Evolutionary conservation across 2,113 vertebrate species (phyloP), one percentile per base, ranked within the genome.

Genomic region (Serilophus lunatus): DNA sequence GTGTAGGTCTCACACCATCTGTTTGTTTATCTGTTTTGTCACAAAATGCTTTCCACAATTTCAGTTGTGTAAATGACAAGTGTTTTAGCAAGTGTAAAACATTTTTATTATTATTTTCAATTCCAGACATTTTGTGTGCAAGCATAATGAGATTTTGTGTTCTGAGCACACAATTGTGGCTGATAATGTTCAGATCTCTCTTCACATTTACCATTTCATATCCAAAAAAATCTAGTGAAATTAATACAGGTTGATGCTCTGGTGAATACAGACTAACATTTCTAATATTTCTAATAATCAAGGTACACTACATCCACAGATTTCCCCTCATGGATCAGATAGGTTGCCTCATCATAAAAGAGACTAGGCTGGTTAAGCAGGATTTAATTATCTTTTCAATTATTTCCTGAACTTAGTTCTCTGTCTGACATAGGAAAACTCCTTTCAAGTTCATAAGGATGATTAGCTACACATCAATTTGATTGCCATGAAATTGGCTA

Each of bases 311-410:
- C n/a, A n/a, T n/a, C n/a, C n/a, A n/a, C n/a, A n/a, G n/a, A n/a
- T n/a, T n/a, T n/a, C n/a, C n/a, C n/a, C n/a, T n/a, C n/a, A n/a
- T n/a, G n/a, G n/a, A n/a, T n/a, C n/a, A n/a, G n/a, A n/a, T n/a
- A n/a, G n/a, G n/a, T n/a, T n/a, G n/a, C n/a, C n/a, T n/a, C n/a
- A n/a, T n/a, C n/a, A n/a, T n/a, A n/a, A n/a, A n/a, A n/a, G n/a
- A n/a, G n/a, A n/a, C n/a, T n/a, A n/a, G n/a, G n/a, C n/a, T n/a
- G n/a, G n/a, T n/a, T n/a, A n/a, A n/a, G n/a, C n/a, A n/a, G n/a
- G n/a, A n/a, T n/a, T n/a, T n/a, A 82, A 93, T 93, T 87, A 87
- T 50, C 60, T 78, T 94, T 60, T 84, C 80, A 91, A 36, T 77
- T 86, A 91, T 89, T 83, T 92, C 83, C 86, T 89, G 60, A 81